Evolutionary conservation across 2,797 vertebrate species (phyloP).

Genomic region (Xyrichtys novacula): DNA sequence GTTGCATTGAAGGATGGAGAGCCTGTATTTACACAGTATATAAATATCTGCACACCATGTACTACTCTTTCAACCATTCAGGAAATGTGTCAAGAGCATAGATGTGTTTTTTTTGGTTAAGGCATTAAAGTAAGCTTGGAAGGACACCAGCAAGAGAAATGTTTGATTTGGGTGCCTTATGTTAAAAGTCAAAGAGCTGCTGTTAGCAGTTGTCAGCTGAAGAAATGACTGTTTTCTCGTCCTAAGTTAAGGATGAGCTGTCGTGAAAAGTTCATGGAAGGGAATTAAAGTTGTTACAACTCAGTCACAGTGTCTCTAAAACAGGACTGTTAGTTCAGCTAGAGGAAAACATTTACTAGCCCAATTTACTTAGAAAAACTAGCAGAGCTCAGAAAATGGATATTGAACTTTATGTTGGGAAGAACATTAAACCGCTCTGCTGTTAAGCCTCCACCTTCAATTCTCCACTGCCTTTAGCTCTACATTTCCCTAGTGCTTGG

Average conservation of each 20-base stretch:
- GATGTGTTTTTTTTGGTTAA: conserved; percentile 26
- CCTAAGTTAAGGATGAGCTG: conserved; percentile 41
- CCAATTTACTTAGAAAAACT: conserved; percentile 37
- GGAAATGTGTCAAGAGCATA: conserved; percentile 36
- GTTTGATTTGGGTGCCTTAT: conserved; percentile 76
- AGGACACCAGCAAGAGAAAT: conserved; percentile 54
- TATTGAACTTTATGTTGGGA: conserved; percentile 50
- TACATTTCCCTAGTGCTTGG: conserved; percentile 88
- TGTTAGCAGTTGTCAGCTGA: conserved; percentile 27
- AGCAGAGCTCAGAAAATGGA: conserved; percentile 36
- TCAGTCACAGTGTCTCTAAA: conserved; percentile 4
- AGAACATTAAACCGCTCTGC: conserved; percentile 58
- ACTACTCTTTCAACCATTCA: conserved; percentile 56
- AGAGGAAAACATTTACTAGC: conserved; percentile 27
- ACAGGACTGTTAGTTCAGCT: conserved; percentile 9
- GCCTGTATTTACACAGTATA: conserved; percentile 48
- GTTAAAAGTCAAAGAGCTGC: conserved; percentile 52
- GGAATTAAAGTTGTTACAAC: conserved; percentile 26
- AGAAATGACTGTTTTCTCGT: conserved; percentile 36
- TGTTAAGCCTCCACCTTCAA: conserved; percentile 82
- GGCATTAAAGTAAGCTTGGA: conserved; percentile 21
- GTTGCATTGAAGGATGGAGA: conserved; percentile 56
- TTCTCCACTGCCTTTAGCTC: conserved; percentile 77
- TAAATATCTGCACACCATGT: conserved; percentile 54
- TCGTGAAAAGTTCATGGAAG: conserved; percentile 37